Percentiles rank a stretch among this genome's conserved stretches.
Conservation (phyloP, 1,140 invertebrate species). For the Zaprionus nigranus region DNA sequence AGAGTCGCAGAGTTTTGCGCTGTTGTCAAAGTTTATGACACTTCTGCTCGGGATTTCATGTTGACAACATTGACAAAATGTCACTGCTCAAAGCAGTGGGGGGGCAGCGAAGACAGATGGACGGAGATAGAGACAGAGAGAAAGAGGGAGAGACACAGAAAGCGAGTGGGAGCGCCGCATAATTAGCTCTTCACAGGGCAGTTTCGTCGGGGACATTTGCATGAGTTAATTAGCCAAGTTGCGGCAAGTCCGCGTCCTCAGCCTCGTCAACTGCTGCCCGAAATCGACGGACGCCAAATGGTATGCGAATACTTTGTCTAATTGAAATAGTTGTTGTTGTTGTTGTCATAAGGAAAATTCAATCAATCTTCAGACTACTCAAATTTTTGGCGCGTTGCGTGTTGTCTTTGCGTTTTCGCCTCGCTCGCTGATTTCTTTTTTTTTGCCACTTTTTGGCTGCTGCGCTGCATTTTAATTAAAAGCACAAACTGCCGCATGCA, state of each 20-base stretch:
- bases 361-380: slow-evolving; percentile 67
- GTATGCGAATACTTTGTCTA: slow-evolving; percentile 56
- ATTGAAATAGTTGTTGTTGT: slow-evolving; percentile 64
- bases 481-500: slow-evolving; percentile 75
- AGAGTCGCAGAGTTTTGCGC: slow-evolving; percentile 32
- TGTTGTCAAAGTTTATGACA: slow-evolving; percentile 80
- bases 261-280: slow-evolving; percentile 28
- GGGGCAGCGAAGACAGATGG: neutral
- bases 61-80: slow-evolving; percentile 82
- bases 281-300: slow-evolving; percentile 46
- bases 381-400: slow-evolving; percentile 52
- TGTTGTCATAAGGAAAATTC: slow-evolving; percentile 46
- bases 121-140: neutral
- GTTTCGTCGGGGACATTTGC: slow-evolving; percentile 60
- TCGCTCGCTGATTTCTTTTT: slow-evolving; percentile 1
- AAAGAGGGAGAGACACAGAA: neutral
- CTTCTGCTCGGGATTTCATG: slow-evolving; percentile 74
- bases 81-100: slow-evolving; percentile 43
- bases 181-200: slow-evolving; percentile 63
- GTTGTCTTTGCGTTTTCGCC: slow-evolving; percentile 21
- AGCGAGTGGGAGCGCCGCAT: slow-evolving; percentile 55
- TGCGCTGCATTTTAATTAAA: slow-evolving; percentile 78
- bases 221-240: slow-evolving; percentile 80
- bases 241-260: slow-evolving; percentile 29
- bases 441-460: slow-evolving; percentile 27